Evolutionary conservation across 2,797 vertebrate genomes (phyloP).

Genomic region (Botia kubotai): DNA sequence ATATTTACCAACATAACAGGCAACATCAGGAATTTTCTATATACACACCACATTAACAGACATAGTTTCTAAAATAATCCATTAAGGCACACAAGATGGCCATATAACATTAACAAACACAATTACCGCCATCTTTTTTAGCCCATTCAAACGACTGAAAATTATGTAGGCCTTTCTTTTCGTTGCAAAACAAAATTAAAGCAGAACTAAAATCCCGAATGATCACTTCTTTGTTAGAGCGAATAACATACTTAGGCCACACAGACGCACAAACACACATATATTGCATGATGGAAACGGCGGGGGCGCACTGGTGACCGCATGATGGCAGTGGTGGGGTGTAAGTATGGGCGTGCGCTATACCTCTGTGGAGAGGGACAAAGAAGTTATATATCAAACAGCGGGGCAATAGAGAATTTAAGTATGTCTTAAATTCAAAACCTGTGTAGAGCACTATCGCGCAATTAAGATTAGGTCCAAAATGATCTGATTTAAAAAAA

Average conservation of each 20-base stretch:
- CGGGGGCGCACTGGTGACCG: constrained; percentile 59
- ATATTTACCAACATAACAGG: too few relatives aligned
- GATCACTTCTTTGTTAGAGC: background rate
- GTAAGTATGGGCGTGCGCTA: constrained; percentile 47
- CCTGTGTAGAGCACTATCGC: background rate
- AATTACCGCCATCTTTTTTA: too few relatives aligned
- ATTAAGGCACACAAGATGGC: too few relatives aligned
- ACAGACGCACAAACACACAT: constrained; percentile 42
- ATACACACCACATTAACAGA: too few relatives aligned
- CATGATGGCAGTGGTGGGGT: constrained; percentile 83
- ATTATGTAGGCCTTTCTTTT: too few relatives aligned
- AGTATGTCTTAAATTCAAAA: constrained; percentile 65
- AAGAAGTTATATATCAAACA: constrained; percentile 60
- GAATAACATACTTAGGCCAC: background rate
- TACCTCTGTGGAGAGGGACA: constrained; percentile 50
- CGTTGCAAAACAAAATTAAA: background rate
- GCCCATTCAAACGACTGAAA: too few relatives aligned
- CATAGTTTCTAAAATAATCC: too few relatives aligned
- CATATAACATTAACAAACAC: too few relatives aligned
- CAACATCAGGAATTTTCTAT: too few relatives aligned
- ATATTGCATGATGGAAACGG: background rate
- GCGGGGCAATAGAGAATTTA: constrained; percentile 69
- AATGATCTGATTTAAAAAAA: background rate
- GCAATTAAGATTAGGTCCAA: background rate
- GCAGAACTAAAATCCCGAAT: constrained; percentile 4